Conservation (phyloP, 2,113 vertebrate species). For the Leiothrix lutea region DNA sequence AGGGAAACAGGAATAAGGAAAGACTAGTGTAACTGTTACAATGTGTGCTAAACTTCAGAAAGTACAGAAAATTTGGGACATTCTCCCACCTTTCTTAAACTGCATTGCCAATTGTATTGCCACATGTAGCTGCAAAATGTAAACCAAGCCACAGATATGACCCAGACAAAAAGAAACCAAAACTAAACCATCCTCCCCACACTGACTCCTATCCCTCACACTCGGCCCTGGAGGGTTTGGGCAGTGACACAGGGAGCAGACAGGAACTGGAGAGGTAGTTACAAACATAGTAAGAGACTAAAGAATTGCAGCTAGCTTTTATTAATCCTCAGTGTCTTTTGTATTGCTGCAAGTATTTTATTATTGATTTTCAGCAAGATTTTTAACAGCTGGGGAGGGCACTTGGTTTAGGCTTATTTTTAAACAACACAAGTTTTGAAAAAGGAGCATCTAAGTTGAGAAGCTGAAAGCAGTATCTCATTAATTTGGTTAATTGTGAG, state of each 20-base stretch:
- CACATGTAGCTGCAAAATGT: not conserved
- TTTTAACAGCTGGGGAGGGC: not conserved
- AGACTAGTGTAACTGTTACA: not conserved
- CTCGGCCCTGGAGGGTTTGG: not conserved
- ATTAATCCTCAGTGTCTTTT: not conserved
- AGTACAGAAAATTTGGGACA: not conserved
- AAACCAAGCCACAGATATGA: not conserved
- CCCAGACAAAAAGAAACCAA: not conserved
- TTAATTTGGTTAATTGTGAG: not conserved
- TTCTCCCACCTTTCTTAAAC: not conserved
- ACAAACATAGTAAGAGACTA: not conserved
- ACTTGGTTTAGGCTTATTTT: not conserved
- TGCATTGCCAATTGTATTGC: not conserved
- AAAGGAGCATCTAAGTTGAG: not conserved
- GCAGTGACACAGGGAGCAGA: not conserved
- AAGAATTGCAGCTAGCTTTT: not conserved
- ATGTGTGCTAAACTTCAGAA: not conserved
- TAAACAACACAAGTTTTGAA: not conserved
- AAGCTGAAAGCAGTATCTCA: not conserved
- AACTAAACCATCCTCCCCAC: not conserved
- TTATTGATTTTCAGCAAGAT: not conserved
- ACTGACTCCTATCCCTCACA: rapidly evolving
- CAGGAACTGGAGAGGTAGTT: not conserved
- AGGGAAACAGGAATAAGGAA: not conserved
- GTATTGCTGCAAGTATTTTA: not conserved